These are phyloP conservation scores for Neopipo cinnamomea DNA, from an alignment of 2,113 vertebrate species.

Conservation along the genomic window DNA sequence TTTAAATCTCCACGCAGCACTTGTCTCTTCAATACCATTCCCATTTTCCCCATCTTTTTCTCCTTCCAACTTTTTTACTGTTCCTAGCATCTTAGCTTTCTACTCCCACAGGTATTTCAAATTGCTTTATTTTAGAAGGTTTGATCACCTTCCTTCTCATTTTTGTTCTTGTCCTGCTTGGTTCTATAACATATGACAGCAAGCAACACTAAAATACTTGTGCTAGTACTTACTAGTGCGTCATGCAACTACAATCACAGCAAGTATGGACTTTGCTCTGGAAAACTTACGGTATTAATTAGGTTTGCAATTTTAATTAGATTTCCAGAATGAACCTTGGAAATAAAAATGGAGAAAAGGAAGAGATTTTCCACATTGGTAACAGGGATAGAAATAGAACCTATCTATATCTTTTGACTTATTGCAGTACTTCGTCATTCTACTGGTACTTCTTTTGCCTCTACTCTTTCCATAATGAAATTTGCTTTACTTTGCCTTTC, in stretches of 20 bases:
- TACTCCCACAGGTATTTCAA: not conserved
- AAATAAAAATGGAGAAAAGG: not conserved
- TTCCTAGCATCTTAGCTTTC: not conserved
- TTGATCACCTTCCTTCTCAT: not conserved
- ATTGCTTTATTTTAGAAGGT: not conserved
- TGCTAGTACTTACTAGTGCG: not conserved
- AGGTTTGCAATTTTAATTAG: conserved; percentile 1
- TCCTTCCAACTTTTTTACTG: not conserved
- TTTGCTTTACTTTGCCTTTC: not conserved
- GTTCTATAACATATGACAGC: not conserved
- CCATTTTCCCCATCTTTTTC: not conserved
- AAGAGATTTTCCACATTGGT: not conserved
- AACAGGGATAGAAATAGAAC: not conserved
- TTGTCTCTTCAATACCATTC: not conserved
- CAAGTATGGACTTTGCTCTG: not conserved
- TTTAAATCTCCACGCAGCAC: not conserved
- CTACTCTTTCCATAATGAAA: not conserved
- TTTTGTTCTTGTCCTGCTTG: not conserved
- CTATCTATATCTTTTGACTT: not conserved
- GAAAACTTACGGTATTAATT: conserved; percentile 6
- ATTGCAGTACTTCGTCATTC: not conserved
- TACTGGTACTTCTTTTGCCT: not conserved
- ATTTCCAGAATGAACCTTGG: conserved; percentile 7
- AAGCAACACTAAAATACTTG: not conserved
- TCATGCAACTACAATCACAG: not conserved